phyloP scores from a whole-genome alignment of 2,888 invertebrate species.

The Drosophila lacicola region DNA sequence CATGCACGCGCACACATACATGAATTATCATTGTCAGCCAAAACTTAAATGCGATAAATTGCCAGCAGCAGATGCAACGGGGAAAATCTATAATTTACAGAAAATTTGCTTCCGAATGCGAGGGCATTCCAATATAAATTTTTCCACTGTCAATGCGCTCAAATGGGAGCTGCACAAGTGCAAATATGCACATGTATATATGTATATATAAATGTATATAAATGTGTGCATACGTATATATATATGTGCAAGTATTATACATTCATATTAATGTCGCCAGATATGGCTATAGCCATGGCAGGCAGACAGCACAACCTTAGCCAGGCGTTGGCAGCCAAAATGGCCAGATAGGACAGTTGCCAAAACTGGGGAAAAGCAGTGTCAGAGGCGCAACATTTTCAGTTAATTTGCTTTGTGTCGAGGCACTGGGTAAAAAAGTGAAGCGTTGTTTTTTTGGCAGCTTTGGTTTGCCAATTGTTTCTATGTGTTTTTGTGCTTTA shows the following conservation, averaged over 20 bases:
- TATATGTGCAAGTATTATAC: slow-evolving; percentile 15
- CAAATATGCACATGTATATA: slow-evolving; percentile 20
- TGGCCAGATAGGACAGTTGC: slow-evolving; percentile 59
- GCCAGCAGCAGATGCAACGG: slow-evolving; percentile 52
- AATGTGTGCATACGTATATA: background rate
- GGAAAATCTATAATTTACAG: slow-evolving; percentile 77
- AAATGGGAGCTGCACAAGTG: slow-evolving; percentile 19
- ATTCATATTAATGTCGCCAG: slow-evolving; percentile 61
- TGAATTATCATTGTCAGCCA: slow-evolving; percentile 73
- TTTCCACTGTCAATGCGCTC: slow-evolving; percentile 37
- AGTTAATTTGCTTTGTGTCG: slow-evolving; percentile 65
- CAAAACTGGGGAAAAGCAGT: slow-evolving; percentile 33
- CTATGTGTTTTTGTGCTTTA: slow-evolving; percentile 37
- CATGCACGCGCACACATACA: slow-evolving; percentile 32
- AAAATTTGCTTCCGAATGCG: slow-evolving; percentile 72
- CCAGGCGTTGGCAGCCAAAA: slow-evolving; percentile 33
- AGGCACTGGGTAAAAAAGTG: slow-evolving; percentile 25
- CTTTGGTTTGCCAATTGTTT: slow-evolving; percentile 50
- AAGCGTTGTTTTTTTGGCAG: slow-evolving; percentile 49
- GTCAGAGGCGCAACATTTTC: slow-evolving; percentile 31
- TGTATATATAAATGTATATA: background rate
- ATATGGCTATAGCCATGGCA: slow-evolving; percentile 58
- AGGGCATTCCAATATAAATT: slow-evolving; percentile 54
- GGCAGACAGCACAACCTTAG: slow-evolving; percentile 41
- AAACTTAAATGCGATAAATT: slow-evolving; percentile 74